Evolutionary conservation across 2,113 vertebrate species (phyloP), one percentile per base, ranked within the genome.

Genomic region (Burhinus oedicnemus): DNA sequence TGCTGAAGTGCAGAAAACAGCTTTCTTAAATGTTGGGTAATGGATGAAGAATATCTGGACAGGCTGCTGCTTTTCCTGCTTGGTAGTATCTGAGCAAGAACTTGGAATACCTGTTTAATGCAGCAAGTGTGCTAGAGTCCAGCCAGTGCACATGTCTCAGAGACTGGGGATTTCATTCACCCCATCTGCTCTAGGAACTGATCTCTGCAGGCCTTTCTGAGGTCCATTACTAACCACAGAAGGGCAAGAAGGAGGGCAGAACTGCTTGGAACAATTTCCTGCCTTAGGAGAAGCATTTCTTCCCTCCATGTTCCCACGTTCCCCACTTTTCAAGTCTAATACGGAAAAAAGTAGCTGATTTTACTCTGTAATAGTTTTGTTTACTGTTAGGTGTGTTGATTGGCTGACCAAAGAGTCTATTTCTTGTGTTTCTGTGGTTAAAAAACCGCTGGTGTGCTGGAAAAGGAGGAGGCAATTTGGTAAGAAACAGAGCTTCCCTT

Each of bases 401-500:
- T 93, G 38, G 83, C 76, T 87, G 40, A 82, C 54, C 40, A 58
- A 87, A 52, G 49, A 69, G 40, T 14, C 30, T 65, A 65, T 60
- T 88, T 89, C 42, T 94, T 68, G 25, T 80, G 71, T 85, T 86
- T 90, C 8, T 51, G n/a, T 70, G 42, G 68, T 94, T 90, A 94
- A 83, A 85, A 91, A 77, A 42, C 34, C 80, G 29, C 45, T 86
- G 42, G 29, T 86, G 38, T 52, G 44, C 51, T 62, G 79, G 71
- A 88, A 92, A 90, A 74, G 34, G 54, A 84, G n/a, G 11, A 3
- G 11, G 49, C 13, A 95, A 88, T 62, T 91, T 92, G n/a, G 30
- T 94, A 54, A 80, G 82, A 95, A 95, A 87, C 70, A 95, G 75
- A 70, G 81, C 34, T 94, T 88, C 62, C 45, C 27, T 52, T 85